A percentile compares a stretch with the other conserved stretches of the same genome.
These are phyloP conservation scores for Neotragus pygmaeus DNA, from an alignment of 2,113 vertebrate genomes.

Conservation along the genomic window DNA sequence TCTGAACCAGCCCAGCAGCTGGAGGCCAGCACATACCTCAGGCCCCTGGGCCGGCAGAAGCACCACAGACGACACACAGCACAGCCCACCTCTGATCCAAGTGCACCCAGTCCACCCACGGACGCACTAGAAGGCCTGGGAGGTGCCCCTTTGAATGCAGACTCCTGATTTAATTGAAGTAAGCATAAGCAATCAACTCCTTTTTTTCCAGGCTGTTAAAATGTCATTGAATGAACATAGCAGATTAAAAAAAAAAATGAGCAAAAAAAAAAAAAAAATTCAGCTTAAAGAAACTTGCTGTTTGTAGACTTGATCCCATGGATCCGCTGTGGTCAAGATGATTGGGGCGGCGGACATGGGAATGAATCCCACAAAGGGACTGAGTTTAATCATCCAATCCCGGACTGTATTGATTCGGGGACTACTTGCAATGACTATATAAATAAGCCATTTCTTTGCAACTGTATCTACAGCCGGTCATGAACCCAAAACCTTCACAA, in stretches of 20 bases:
- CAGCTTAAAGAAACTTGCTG: conserved; percentile 83
- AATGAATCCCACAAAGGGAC: conserved; percentile 87
- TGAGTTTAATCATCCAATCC: conserved; percentile 90
- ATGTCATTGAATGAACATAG: conserved; percentile 78
- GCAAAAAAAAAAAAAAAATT: conserved; percentile 76
- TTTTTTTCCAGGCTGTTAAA: conserved; percentile 72
- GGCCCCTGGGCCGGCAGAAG: conserved; percentile 70
- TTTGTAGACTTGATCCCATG: conserved; percentile 82
- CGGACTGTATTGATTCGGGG: conserved; percentile 90
- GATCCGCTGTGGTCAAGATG: conserved; percentile 81
- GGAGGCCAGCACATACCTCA: conserved; percentile 71
- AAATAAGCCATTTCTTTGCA: conserved; percentile 90
- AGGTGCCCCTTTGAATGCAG: conserved; percentile 75
- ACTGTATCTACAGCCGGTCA: conserved; percentile 87
- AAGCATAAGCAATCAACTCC: conserved; percentile 79
- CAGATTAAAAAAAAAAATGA: conserved; percentile 75
- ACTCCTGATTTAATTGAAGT: conserved; percentile 78
- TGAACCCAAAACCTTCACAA: conserved; percentile 88
- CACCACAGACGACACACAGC: conserved; percentile 69
- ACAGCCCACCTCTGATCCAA: conserved; percentile 75
- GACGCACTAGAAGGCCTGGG: conserved; percentile 74
- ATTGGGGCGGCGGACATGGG: conserved; percentile 81
- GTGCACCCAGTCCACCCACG: conserved; percentile 68
- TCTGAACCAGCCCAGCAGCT: conserved; percentile 73
- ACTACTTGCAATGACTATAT: conserved; percentile 90